Percentiles rank a stretch among this genome's conserved stretches.
These are phyloP conservation scores for Parauchenoglanis ngamensis DNA, from an alignment of 2,797 vertebrate species.

Conservation along the genomic window DNA sequence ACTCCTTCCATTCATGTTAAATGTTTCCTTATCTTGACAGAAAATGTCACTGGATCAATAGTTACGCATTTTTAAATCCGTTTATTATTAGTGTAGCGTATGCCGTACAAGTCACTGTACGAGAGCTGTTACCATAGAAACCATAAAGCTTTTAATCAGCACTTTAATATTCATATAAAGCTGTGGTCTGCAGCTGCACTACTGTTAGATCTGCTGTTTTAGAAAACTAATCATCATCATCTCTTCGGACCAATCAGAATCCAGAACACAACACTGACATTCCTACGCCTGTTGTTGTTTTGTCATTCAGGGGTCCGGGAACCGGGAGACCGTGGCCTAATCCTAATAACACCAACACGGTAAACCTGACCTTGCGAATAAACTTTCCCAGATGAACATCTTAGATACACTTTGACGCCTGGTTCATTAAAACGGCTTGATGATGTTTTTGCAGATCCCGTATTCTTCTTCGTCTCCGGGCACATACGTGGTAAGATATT, in stretches of 20 bases:
- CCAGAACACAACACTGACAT: not conserved
- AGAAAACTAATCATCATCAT: not conserved
- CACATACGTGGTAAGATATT: conserved; percentile 91
- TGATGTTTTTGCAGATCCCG: conserved; percentile 79
- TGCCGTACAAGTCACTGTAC: not conserved
- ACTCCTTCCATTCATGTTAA: not conserved
- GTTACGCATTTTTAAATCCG: not conserved
- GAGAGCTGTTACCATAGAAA: not conserved
- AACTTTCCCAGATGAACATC: not conserved
- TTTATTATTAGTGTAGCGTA: not conserved
- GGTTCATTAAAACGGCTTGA: conserved; percentile 21
- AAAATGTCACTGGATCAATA: not conserved
- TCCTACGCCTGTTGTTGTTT: not conserved
- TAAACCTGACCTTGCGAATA: conserved; percentile 69
- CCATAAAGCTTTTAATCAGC: not conserved
- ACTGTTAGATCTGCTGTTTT: not conserved
- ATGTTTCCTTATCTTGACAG: not conserved
- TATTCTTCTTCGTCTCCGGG: conserved; percentile 98
- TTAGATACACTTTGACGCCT: not conserved
- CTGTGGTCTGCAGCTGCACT: not conserved
- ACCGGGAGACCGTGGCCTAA: conserved; percentile 96
- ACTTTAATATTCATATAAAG: not conserved
- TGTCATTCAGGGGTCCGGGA: conserved; percentile 85
- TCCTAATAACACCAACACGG: conserved; percentile 96
- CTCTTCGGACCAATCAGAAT: not conserved